A percentile compares a stretch with the other conserved stretches of the same genome.
These are phyloP conservation scores for Trinectes maculatus DNA, from an alignment of 2,113 vertebrate genomes.

Conservation along the genomic window DNA sequence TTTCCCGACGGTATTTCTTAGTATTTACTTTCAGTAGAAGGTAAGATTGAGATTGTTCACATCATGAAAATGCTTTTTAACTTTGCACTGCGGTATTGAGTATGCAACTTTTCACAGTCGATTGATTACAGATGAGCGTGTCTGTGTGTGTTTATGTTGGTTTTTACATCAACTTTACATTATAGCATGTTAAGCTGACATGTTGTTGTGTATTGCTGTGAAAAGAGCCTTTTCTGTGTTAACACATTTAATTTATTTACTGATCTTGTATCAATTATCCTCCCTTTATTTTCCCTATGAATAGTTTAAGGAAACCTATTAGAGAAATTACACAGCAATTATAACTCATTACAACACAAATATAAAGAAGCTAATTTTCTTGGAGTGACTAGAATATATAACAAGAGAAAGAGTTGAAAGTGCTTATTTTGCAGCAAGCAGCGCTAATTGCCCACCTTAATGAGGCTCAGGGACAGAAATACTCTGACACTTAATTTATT, in stretches of 20 bases:
- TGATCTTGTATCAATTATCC: neutral
- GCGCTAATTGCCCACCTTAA: neutral
- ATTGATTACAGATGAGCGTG: neutral
- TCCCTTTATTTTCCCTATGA: neutral
- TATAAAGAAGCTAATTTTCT: neutral
- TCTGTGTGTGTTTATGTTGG: neutral
- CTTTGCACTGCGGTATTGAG: slow-evolving; percentile 31
- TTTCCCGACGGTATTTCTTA: slow-evolving; percentile 43
- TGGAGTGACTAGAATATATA: neutral
- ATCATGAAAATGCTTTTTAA: slow-evolving; percentile 56
- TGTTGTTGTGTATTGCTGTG: neutral
- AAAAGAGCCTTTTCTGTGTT: neutral
- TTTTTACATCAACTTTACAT: too few species aligned
- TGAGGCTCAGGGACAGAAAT: neutral
- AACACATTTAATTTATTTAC: neutral
- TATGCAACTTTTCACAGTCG: slow-evolving; percentile 22
- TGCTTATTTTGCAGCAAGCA: neutral
- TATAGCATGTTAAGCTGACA: neutral
- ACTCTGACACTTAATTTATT: neutral
- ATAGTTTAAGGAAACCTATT: neutral
- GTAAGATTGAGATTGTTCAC: slow-evolving; percentile 57
- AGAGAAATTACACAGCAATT: neutral
- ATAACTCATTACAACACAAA: neutral
- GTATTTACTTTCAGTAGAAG: slow-evolving; percentile 44
- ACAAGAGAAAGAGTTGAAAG: neutral